phyloP scores from a whole-genome alignment of 2,888 invertebrate species.

The Tiphia femorata region DNA sequence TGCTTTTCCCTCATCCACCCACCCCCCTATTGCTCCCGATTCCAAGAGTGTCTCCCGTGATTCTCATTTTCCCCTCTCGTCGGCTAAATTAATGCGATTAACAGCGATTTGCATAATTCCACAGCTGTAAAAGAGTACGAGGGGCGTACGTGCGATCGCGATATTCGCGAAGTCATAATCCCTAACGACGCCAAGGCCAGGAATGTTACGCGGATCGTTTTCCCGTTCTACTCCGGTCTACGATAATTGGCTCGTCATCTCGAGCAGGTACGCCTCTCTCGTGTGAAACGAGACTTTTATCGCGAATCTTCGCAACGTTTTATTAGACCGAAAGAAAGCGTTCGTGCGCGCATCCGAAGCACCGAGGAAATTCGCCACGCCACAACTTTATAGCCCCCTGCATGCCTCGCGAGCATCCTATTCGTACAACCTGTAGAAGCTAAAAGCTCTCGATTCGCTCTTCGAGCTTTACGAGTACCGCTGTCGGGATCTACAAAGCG shows the following conservation, averaged over 20 bases:
- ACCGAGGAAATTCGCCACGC: no score
- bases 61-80: background rate
- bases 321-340: background rate
- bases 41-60: background rate
- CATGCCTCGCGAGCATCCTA: no score
- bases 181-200: constrained; percentile 14
- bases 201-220: constrained; percentile 5
- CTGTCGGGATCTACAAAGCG: no score
- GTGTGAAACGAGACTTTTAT: constrained; percentile 15
- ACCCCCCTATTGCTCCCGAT: background rate
- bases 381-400: no score
- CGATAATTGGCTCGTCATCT: constrained; percentile 12
- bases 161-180: constrained; percentile 14
- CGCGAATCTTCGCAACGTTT: constrained; percentile 15
- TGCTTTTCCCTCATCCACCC: background rate
- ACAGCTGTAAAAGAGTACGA: background rate
- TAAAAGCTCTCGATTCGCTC: no score
- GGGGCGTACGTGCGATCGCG: constrained; percentile 7
- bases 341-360: constrained; percentile 4
- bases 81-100: constrained; percentile 11
- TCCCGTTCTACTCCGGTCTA: constrained; percentile 1
- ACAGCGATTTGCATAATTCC: constrained; percentile 34
- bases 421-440: no score
- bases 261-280: constrained; percentile 9
- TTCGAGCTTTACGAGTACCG: no score